Evolutionary conservation across 2,797 vertebrate species (phyloP).

Genomic region (Phoeniculus purpureus): DNA sequence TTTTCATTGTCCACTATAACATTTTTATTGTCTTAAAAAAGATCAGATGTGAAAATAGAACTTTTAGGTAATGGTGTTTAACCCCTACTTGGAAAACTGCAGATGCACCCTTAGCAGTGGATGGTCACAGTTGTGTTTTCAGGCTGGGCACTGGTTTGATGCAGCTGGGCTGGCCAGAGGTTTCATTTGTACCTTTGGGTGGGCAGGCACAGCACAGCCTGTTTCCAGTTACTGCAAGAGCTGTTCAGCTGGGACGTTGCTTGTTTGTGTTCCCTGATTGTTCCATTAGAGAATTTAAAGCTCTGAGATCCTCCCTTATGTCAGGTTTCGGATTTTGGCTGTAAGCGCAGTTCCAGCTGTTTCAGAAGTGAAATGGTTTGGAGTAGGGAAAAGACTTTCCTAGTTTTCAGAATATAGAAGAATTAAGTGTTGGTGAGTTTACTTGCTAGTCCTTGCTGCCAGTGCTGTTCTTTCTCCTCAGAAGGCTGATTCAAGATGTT

Average conservation of each 20-base stretch:
- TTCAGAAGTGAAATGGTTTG: not conserved
- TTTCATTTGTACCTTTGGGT: not conserved
- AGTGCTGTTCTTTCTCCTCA: not conserved
- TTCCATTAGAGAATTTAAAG: not conserved
- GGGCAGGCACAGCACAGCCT: not conserved
- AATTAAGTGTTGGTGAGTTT: not conserved
- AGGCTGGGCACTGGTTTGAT: not conserved
- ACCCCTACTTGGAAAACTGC: not conserved
- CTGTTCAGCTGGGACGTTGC: not conserved
- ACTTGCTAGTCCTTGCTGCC: not conserved
- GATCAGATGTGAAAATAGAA: not conserved
- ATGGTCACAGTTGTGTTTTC: not conserved
- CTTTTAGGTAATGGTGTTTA: not conserved
- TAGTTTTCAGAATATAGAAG: not conserved
- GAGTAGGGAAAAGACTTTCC: too few species aligned
- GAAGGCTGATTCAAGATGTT: not conserved
- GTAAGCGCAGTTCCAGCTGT: rapidly evolving
- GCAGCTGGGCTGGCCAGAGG: not conserved
- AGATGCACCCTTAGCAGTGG: not conserved
- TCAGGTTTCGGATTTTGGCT: not conserved
- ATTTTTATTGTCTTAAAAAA: not conserved
- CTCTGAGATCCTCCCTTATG: not conserved
- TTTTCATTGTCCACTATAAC: not conserved
- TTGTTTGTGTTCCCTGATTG: not conserved
- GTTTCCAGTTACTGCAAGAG: not conserved